Evolutionary conservation across 2,888 invertebrate species (phyloP).

Genomic region (Dicyrtoma fusca): DNA sequence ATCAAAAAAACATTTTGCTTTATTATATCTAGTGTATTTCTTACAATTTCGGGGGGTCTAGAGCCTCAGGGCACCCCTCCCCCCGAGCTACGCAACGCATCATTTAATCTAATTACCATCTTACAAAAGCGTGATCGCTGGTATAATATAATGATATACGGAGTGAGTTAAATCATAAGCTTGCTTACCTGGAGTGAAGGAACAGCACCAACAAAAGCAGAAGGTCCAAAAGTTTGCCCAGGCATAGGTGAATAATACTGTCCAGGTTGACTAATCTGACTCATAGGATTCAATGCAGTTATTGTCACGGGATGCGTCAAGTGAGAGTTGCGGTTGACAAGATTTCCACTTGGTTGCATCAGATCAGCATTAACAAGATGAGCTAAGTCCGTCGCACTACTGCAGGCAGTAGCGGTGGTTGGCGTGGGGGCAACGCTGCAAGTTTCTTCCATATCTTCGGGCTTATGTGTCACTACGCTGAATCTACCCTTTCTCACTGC

Average conservation of each 20-base stretch:
- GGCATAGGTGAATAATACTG: slow-evolving; percentile 40
- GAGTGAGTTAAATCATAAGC: no score
- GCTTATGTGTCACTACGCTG: slow-evolving; percentile 58
- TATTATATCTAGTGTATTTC: no score
- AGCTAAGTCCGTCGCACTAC: slow-evolving; percentile 25
- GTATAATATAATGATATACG: no score
- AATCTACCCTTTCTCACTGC: slow-evolving; percentile 58
- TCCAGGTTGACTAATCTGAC: slow-evolving; percentile 11
- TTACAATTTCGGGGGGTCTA: no score
- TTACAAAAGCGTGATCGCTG: no score
- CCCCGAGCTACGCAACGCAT: no score
- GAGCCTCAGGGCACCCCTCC: no score
- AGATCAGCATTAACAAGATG: slow-evolving; percentile 8
- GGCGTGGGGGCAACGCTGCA: slow-evolving; percentile 9
- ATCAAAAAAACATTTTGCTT: no score
- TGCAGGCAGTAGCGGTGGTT: slow-evolving; percentile 26
- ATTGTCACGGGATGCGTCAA: neutral
- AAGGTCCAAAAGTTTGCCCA: slow-evolving; percentile 46
- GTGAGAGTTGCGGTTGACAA: neutral
- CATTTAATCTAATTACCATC: no score
- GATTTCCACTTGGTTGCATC: neutral
- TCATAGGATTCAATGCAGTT: neutral
- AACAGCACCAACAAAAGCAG: slow-evolving; percentile 45
- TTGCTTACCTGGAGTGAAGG: slow-evolving; percentile 45
- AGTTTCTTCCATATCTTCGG: slow-evolving; percentile 51